Evolutionary conservation across 2,888 invertebrate genomes (phyloP).

Genomic region (Scelioninae gen. 1): DNA sequence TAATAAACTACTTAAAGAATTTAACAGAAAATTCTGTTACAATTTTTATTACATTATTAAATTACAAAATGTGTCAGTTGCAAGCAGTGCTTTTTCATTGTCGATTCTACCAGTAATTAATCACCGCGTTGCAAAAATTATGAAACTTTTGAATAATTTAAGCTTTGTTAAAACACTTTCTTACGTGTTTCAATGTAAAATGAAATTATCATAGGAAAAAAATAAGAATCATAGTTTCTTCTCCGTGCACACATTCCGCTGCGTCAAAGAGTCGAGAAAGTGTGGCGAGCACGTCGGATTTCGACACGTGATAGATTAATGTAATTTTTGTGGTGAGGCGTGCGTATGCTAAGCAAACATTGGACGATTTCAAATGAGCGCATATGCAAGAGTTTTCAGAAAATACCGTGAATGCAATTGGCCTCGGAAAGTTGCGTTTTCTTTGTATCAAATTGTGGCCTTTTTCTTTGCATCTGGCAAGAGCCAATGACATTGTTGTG

Average conservation of each 20-base stretch:
- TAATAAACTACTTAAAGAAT: no score
- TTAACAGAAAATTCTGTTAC: no score
- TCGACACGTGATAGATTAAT: slow-evolving; percentile 38
- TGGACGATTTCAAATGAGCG: slow-evolving; percentile 3
- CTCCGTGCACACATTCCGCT: slow-evolving; percentile 23
- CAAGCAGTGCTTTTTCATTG: no score
- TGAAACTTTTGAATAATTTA: slow-evolving; percentile 50
- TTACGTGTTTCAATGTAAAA: slow-evolving; percentile 51
- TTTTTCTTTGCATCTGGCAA: background rate
- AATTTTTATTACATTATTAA: no score
- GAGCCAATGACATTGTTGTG: slow-evolving; percentile 24
- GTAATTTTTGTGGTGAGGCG: slow-evolving; percentile 24
- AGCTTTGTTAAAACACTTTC: slow-evolving; percentile 43
- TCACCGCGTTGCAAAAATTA: slow-evolving; percentile 39
- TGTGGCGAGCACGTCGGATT: slow-evolving; percentile 37
- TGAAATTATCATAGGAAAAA: slow-evolving; percentile 29
- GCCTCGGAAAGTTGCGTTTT: background rate
- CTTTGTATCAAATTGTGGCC: background rate
- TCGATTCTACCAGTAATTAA: slow-evolving; percentile 31
- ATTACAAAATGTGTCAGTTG: no score
- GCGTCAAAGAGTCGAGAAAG: slow-evolving; percentile 45
- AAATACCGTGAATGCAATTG: slow-evolving; percentile 7
- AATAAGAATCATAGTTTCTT: slow-evolving; percentile 53
- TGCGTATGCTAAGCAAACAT: slow-evolving; percentile 16
- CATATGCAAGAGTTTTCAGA: background rate